Base-by-base conservation (phyloP, 2,888 invertebrate species). In the Ethmia dodecea region DNA sequence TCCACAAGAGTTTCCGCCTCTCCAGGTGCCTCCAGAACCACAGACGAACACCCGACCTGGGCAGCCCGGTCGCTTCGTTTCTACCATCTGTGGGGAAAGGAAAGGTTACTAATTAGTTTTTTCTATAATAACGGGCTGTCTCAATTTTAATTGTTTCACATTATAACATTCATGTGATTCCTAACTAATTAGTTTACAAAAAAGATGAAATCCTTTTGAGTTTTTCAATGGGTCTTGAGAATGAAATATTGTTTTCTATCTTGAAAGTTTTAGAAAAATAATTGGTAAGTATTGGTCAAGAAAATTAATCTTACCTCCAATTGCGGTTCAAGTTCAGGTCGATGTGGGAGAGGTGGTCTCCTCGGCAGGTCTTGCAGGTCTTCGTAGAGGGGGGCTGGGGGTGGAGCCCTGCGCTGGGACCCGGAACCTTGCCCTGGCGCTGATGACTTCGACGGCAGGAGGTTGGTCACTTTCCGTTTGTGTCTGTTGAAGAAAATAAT, bases 391-490 rank as follows among this genome's bases (percentile, higher is more conserved):
- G 93, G 92, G 0, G 90, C 87, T 34, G 88, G 81, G 40, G 88
- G 88, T 11, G 73, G 89, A 38, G 76, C 88, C 47, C 73, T 84
- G 47, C 78, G 73, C 49, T 72, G 88, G 13, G 86, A 89, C 38
- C 87, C 89, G 45, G 69, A 45, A 30, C 69, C 56, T 41, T 88
- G 75, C 42, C 81, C 69, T 6, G 87, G 76, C 1, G 89, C 92
- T 43, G 92, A 91, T 30, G 93, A 92, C 77, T 94, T 94, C 70
- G 94, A 94, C 29, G 94, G 94, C 60, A 94, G 87, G 43, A 94
- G 89, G 64, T 94, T 94, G 69, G 94, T 94, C 65, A 94, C 93
- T 92, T 93, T 94, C 75, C 94, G 89, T 77, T 94, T 94, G 75
- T 94, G 94, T 76, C 94, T 94, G 90, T 89, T 90, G 88, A 36